phyloP scores from a whole-genome alignment of 2,888 invertebrate genomes.

The Prostheceraeus crozeri region DNA sequence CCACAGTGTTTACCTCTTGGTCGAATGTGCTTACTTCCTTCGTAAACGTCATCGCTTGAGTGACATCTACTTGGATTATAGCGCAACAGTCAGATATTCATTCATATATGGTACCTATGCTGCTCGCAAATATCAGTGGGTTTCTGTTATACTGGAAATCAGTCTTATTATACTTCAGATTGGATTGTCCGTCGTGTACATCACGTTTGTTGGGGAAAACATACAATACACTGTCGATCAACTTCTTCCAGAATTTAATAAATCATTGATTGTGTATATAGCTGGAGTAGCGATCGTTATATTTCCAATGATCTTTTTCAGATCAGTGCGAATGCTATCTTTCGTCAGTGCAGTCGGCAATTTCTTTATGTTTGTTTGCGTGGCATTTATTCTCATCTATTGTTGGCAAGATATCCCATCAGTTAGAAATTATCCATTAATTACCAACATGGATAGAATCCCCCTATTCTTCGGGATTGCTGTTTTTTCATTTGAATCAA shows the following conservation, averaged over 20 bases:
- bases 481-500: slow-evolving; percentile 33
- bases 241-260: not conserved
- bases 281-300: not conserved
- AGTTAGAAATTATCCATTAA: not conserved
- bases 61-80: not conserved
- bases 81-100: slow-evolving; percentile 16
- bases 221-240: slow-evolving; percentile 52
- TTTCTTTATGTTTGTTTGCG: not conserved
- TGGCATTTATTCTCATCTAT: slow-evolving; percentile 12
- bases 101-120: no score
- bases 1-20: slow-evolving; percentile 16
- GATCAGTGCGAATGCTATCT: slow-evolving; percentile 19
- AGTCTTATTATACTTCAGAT: slow-evolving; percentile 68
- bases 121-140: no score
- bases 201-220: slow-evolving; percentile 81
- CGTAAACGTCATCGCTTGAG: not conserved
- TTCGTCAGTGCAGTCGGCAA: slow-evolving; percentile 28
- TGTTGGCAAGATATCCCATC: slow-evolving; percentile 31
- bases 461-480: slow-evolving; percentile 33
- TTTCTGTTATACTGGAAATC: no score
- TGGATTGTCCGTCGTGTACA: slow-evolving; percentile 90
- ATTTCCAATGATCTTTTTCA: slow-evolving; percentile 19
- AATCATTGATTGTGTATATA: not conserved
- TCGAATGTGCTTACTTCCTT: slow-evolving; percentile 4
- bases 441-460: slow-evolving; percentile 8